Base-by-base conservation (phyloP, 2,797 vertebrate species). In the Tokudaia muenninki region DNA sequence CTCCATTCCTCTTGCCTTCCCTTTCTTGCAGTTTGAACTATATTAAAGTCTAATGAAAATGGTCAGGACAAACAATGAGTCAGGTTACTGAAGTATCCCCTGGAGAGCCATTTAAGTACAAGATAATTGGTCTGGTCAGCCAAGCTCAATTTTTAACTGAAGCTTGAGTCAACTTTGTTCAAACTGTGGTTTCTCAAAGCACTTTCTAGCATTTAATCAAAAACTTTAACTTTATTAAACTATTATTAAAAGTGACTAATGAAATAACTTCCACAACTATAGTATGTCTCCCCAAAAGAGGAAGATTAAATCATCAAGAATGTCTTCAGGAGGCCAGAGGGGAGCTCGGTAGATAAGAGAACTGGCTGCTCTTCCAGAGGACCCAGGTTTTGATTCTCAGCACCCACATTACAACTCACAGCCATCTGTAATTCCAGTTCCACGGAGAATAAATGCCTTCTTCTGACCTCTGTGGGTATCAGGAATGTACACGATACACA, bases 131-230 rank as follows among this genome's bases (percentile, higher is more conserved):
- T 2, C 19, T 14, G 55, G 26, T 78, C 21, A 34, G n/a, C 37
- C 55, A 52, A 67, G 6, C 59, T 92, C 91, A 79, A 74, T 81
- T 67, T 90, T 75, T 3, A 90, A 78, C 87, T 84, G 74, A 82
- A 72, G 59, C 44, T 61, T 37, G 86, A 90, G 65, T 88, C 63
- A 65, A n/a, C 10, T 72, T 82, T 86, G 59, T 63, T 82, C 50
- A 75, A 44, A 84, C 26, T 63, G 5, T 37, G 87, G 24, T 52
- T 87, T 50, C 52, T 63, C n/a, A 93, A 29, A 93, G 26, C 37
- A 84, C 19, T 29, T 26, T 77, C 26, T 50, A 44, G 26, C 50
- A 24, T 59, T 87, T 74, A 87, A 70, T 90, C 37, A 91, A 74
- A 84, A 78, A 6, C 29, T 81, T 67, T 80, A 47, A 61, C 78